Percentiles rank a stretch among this genome's conserved stretches.
phyloP scores from a whole-genome alignment of 2,888 invertebrate genomes.

The Horisme vitalbata region DNA sequence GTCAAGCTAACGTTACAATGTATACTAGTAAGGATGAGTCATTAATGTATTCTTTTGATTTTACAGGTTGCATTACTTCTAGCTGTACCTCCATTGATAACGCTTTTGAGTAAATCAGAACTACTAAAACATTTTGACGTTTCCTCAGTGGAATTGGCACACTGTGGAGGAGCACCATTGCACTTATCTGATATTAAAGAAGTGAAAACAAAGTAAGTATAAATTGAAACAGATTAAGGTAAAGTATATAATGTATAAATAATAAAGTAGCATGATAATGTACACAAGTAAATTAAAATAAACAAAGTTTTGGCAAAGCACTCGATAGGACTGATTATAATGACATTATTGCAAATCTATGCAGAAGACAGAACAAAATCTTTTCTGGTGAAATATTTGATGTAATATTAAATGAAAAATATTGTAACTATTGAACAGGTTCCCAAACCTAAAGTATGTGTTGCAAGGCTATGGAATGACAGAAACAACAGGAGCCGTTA shows the following conservation, averaged over 20 bases:
- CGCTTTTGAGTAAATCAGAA: constrained; percentile 53
- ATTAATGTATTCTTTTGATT: no score
- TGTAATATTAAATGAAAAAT: no score
- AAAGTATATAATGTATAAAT: no score
- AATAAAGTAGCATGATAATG: no score
- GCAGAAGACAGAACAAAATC: no score
- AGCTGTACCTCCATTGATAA: constrained; percentile 54
- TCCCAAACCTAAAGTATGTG: constrained; percentile 46
- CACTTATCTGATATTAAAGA: constrained; percentile 43
- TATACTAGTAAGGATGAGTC: no score
- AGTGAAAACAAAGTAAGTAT: constrained; percentile 47
- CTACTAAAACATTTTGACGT: constrained; percentile 51
- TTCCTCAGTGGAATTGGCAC: constrained; percentile 51
- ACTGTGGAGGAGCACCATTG: constrained; percentile 61
- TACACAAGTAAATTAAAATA: no score
- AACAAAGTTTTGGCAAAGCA: no score
- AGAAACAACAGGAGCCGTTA: constrained; percentile 53
- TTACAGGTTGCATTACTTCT: constrained; percentile 48
- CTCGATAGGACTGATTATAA: no score
- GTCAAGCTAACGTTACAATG: no score
- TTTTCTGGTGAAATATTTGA: no score
- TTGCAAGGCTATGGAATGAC: constrained; percentile 70
- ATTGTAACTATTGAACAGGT: constrained; percentile 38
- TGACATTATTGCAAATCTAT: no score
- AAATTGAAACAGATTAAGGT: background rate